A percentile compares a stretch with the other conserved stretches of the same genome.
Evolutionary conservation across 2,888 invertebrate species (phyloP).

Genomic region (Cepaea hortensis): DNA sequence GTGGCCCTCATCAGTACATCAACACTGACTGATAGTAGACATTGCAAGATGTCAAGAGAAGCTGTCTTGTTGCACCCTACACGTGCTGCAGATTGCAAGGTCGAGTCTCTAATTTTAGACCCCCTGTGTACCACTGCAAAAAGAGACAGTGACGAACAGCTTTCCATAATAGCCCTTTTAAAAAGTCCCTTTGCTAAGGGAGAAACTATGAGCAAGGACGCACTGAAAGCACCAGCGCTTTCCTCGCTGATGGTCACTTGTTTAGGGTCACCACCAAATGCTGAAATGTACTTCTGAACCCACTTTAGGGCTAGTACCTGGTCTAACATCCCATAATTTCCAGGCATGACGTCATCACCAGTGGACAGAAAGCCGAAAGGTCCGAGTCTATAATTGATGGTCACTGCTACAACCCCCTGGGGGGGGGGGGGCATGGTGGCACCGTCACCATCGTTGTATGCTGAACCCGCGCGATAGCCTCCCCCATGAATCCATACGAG

Average conservation of each 20-base stretch:
- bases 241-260: constrained; percentile 15
- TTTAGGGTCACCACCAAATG: constrained; percentile 2
- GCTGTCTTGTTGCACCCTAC: background rate
- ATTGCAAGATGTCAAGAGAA: background rate
- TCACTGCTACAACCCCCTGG: constrained; percentile 1
- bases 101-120: background rate
- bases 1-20: background rate
- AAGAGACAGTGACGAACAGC: constrained; percentile 10
- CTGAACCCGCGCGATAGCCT: constrained; percentile 12
- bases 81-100: background rate
- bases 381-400: constrained; percentile 20
- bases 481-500: constrained; percentile 35
- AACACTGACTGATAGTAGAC: background rate
- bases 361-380: background rate
- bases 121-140: constrained; percentile 8
- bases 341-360: background rate
- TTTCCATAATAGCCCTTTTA: constrained; percentile 40
- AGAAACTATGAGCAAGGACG: background rate
- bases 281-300: background rate
- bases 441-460: background rate
- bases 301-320: background rate
- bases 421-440: background rate
- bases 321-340: background rate
- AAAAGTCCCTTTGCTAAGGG: constrained; percentile 26
- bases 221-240: constrained; percentile 6